Conservation (phyloP, 2,888 invertebrate species). For the Ennomos erosarius region DNA sequence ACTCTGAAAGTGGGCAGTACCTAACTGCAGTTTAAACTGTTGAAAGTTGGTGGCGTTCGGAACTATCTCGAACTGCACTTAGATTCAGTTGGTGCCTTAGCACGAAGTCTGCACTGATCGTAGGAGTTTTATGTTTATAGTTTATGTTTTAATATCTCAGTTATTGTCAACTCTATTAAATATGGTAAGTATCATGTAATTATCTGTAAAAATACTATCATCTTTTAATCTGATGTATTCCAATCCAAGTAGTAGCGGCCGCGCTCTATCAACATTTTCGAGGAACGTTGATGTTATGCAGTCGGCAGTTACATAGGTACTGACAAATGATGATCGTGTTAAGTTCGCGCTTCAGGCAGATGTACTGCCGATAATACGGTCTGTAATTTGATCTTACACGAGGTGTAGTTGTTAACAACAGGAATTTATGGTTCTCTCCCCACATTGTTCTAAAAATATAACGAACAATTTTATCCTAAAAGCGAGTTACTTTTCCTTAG, state of each 20-base stretch:
- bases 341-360: conserved; percentile 9
- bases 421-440: not conserved
- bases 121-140: not conserved
- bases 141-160: too few species aligned
- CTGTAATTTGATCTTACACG: conserved; percentile 18
- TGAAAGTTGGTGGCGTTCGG: not conserved
- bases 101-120: not conserved
- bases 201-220: too few species aligned
- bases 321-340: conserved; percentile 23
- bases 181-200: too few species aligned
- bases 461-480: too few species aligned
- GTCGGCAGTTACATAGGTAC: too few species aligned
- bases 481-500: too few species aligned
- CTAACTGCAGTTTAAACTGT: conserved; percentile 3
- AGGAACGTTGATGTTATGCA: too few species aligned
- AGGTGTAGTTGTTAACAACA: conserved; percentile 17
- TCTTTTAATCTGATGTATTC: too few species aligned
- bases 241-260: too few species aligned
- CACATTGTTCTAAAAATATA: conserved; percentile 5
- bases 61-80: not conserved
- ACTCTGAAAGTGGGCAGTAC: conserved; percentile 1
- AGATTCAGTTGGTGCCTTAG: too few species aligned
- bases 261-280: too few species aligned
- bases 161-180: too few species aligned
- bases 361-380: conserved; percentile 21